phyloP scores from a whole-genome alignment of 2,888 invertebrate species.

The Pomacea canaliculata region DNA sequence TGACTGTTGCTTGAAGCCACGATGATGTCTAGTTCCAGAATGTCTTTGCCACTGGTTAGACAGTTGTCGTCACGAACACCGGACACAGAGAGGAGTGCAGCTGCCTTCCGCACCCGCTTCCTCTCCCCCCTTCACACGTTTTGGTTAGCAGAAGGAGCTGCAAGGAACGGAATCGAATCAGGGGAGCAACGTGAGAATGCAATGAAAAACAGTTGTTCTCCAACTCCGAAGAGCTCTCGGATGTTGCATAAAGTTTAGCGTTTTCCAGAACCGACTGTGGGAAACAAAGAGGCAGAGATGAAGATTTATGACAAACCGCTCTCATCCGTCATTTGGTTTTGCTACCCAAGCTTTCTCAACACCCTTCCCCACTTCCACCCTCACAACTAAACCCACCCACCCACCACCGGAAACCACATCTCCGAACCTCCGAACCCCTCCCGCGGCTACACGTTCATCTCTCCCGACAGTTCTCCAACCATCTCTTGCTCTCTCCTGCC shows the following conservation, averaged over 20 bases:
- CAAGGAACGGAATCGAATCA: not conserved
- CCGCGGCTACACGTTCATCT: not conserved
- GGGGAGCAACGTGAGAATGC: not conserved
- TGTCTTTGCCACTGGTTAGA: too few species aligned
- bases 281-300: constrained; percentile 15
- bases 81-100: too few species aligned
- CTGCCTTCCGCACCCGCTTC: too few species aligned
- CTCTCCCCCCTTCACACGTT: not conserved
- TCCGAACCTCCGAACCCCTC: not conserved
- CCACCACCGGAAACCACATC: not conserved
- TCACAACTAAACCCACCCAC: not conserved
- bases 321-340: constrained; percentile 9
- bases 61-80: too few species aligned
- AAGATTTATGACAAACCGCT: constrained; percentile 8
- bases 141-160: not conserved
- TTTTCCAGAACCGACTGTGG: not conserved
- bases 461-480: not conserved
- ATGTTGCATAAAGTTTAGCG: constrained; percentile 7
- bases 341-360: not conserved
- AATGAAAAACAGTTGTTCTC: constrained; percentile 6
- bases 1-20: too few species aligned
- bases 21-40: too few species aligned
- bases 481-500: too few species aligned
- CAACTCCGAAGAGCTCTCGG: not conserved
- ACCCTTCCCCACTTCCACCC: not conserved